Evolutionary conservation across 2,888 invertebrate genomes (phyloP), one percentile per base, ranked within the genome.

Genomic region (Nephrotoma appendiculata): DNA sequence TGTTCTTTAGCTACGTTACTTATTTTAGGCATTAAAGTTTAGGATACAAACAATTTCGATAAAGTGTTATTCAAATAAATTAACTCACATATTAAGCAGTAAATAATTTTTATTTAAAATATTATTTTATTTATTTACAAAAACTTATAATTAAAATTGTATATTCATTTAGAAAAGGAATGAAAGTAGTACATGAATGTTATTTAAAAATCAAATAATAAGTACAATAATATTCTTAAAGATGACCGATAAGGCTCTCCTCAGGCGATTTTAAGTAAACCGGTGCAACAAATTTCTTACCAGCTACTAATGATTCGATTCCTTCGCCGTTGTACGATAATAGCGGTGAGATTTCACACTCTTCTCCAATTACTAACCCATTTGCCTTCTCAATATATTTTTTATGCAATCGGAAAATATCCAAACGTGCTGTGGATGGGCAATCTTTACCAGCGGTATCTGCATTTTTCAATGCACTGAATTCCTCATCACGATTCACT

Each of bases 401-500:
- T 89, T 95, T 94, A 90, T 98, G 98, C 41, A 98, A 92, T 48
- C 93, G 92, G 88, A 96, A 93, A 9, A 99, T 92, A 89, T 97
- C 97, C 45, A 94, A 93, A 86, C 95, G 93, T 1, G 98, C 96
- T 0, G 99, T 98, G 0, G 95, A 94, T 0, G 99, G 97, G 87
- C 98, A 98, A 92, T 99, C 99, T 90, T 97, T 96, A 57, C 96
- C 96, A 0, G 94, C 96, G 0, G 94, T 93, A 90, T 99, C 97
- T 0, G 96, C 94, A 91, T 99, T 99, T 90, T 99, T 99, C 88
- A 99, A 92, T 0, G 99, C 98, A 89, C 99, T 98, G 91, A 99
- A 99, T 91, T 99, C 99, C 87, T 96, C 96, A 88, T 96, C 95
- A 85, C 99, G 94, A 0, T 96, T 94, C 0, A 97, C 96, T 92